phyloP scores from a whole-genome alignment of 2,888 invertebrate genomes.

The Orchesella flavescens region DNA sequence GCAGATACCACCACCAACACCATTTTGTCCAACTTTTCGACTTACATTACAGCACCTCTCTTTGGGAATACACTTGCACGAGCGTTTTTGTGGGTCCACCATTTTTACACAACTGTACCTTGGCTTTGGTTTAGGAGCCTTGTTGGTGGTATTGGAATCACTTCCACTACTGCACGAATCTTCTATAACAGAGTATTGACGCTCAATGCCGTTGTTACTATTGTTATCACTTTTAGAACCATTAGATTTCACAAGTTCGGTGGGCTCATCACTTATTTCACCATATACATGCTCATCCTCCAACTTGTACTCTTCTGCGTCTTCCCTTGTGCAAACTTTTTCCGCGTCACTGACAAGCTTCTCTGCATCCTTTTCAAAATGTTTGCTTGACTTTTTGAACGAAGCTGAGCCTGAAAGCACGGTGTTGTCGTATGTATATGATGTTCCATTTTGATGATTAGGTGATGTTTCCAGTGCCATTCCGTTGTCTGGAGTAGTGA shows the following conservation, averaged over 20 bases:
- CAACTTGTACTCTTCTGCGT: constrained; percentile 67
- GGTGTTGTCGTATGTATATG: constrained; percentile 7
- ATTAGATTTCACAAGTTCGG: constrained; percentile 1
- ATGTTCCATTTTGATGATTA: constrained; percentile 34
- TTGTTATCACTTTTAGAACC: constrained; percentile 18
- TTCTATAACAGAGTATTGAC: constrained; percentile 67
- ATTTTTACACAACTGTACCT: constrained; percentile 64
- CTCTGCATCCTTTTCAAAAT: constrained; percentile 17
- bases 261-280: constrained; percentile 70
- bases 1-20: constrained; percentile 32
- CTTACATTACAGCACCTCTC: constrained; percentile 64
- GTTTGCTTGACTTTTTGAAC: constrained; percentile 8
- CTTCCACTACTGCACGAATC: constrained; percentile 42
- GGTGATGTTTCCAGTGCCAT: constrained; percentile 38
- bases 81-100: constrained; percentile 61
- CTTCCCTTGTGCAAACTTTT: constrained; percentile 28
- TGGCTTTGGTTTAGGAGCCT: constrained; percentile 61
- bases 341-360: neutral
- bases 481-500: constrained; percentile 56
- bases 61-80: constrained; percentile 66
- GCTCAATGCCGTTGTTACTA: constrained; percentile 34
- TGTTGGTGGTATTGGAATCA: constrained; percentile 47
- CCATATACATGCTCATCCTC: constrained; percentile 71
- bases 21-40: constrained; percentile 30
- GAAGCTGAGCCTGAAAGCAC: constrained; percentile 15